Percentiles rank a stretch among this genome's conserved stretches.
phyloP scores from a whole-genome alignment of 2,797 vertebrate species.

The Crenichthys baileyi region DNA sequence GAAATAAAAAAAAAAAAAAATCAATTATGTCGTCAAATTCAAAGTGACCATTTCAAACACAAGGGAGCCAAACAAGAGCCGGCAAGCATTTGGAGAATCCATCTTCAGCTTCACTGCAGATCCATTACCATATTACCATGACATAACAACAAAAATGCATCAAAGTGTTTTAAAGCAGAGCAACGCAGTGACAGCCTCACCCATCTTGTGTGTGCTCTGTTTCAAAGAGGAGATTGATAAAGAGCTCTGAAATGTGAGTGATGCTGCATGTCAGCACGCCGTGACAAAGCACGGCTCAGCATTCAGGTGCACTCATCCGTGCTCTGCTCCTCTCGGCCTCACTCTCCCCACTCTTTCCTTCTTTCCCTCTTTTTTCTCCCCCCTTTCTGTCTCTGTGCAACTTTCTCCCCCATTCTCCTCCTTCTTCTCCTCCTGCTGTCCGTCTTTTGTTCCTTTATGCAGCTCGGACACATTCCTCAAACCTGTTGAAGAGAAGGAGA shows the following conservation, averaged over 20 bases:
- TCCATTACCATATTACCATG: conserved; percentile 58
- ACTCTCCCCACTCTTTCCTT: conserved; percentile 65
- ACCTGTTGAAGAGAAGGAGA: conserved; percentile 57
- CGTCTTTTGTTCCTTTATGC: conserved; percentile 80
- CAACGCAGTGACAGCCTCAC: conserved; percentile 38
- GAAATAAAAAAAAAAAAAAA: conserved; percentile 11
- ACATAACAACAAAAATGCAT: conserved; percentile 55
- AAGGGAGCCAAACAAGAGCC: conserved; percentile 53
- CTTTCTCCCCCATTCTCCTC: conserved; percentile 32
- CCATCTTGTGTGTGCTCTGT: conserved; percentile 33
- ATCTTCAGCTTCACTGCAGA: conserved; percentile 55
- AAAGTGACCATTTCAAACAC: conserved; percentile 59
- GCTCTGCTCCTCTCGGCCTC: conserved; percentile 57
- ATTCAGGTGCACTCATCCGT: conserved; percentile 71
- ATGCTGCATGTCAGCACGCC: conserved; percentile 70
- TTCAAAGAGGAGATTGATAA: conserved; percentile 52
- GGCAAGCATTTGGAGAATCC: conserved; percentile 42
- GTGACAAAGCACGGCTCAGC: conserved; percentile 73
- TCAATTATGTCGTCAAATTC: conserved; percentile 44
- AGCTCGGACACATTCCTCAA: conserved; percentile 77
- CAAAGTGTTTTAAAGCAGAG: conserved; percentile 54
- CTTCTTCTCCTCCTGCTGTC: conserved; percentile 53
- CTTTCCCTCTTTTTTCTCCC: conserved; percentile 30
- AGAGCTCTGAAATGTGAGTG: conserved; percentile 71
- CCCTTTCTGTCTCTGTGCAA: conserved; percentile 51